Evolutionary conservation across 2,797 vertebrate genomes (phyloP), one percentile per base, ranked within the genome.

Genomic region (Sebastes kiyomatsui): DNA sequence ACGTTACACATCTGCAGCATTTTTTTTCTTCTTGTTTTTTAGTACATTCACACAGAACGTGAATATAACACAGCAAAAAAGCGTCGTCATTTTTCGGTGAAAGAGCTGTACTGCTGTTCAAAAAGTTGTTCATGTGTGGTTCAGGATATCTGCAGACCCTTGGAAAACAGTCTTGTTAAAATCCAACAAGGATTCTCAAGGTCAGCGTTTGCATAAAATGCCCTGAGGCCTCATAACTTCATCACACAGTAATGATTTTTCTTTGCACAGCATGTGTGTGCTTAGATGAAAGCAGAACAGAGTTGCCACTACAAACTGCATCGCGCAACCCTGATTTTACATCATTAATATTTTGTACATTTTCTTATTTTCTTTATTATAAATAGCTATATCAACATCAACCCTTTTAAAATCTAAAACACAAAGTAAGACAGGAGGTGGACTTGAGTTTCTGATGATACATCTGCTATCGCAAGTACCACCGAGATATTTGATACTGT

Each of bases 401-500:
- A 54, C 20, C 30, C 5, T 56, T 42, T 61, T 46, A 7, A 6
- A 5, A 60, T 38, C 23, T 10, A 11, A 59, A 56, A n/a, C 10
- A 14, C 28, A 72, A 58, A 55, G 2, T 30, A 12, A 27, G 49
- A 56, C 14, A n/a, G 14, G 54, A 71, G 6, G 14, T 20, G 25
- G 55, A 32, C 8, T 66, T 18, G 1, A 67, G 12, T 70, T 71
- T 83, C 80, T 62, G 23, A 60, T 78, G 58, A 71, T 80, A 56
- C 38, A 71, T 84, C 56, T 76, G 66, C 60, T 70, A 55, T 55
- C 11, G 10, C 52, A 54, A 54, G 52, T 30, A 66, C 7, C 67
- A 58, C 46, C 3, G 18, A 81, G 76, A 80, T 59, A 79, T 82
- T 64, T 23, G 65, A 82, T 71, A 66, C 67, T 25, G 64, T 64